Base-by-base conservation (phyloP, 2,113 vertebrate genomes). In the Sclerurus mexicanus region DNA sequence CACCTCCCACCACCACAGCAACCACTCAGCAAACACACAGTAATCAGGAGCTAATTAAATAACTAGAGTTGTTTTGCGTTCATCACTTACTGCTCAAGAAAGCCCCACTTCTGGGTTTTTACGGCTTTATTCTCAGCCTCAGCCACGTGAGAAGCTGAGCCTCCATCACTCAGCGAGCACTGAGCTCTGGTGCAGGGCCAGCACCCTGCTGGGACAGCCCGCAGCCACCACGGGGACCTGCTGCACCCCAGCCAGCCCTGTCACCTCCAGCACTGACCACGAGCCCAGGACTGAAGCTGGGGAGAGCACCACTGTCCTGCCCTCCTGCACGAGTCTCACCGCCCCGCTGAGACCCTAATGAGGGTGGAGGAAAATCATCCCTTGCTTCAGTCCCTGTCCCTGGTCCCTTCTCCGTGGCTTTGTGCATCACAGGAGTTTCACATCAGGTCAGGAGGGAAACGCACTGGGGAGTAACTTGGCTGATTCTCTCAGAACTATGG, bases 331-430 rank as follows among this genome's bases (percentile, higher is more conserved):
- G 25, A 91, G 60, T 9, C 25, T 4, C 82, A 71, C 23, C 31
- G 33, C 55, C 67, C 83, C 72, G 50, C 4, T 20, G 27, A 56
- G 62, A 50, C 76, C 49, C 49, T 27, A 50, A 14, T 15, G 25
- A 62, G 17, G 19, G 33, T 33, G 14, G 39, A 31, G 47, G 47
- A 37, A 13, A 5, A 37, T n/a, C 53, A 17, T 9, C 31, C 17
- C 86, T 66, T 1, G 0, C 76, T 12, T 10, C 2, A 13, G 62
- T 2, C 66, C 40, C 71, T 7, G 0, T 25, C 14, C 66, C n/a
- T 2, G 9, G 31, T 17, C 39, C 35, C 55, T 49, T 47, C 5
- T 6, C 4, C 1, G 3, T 7, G 5, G 4, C 59, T 77, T 5
- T 42, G 46, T 5, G 4, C n/a, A 47, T 63, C 5, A 7, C 31